Evolutionary conservation across 2,113 vertebrate genomes (phyloP).

Genomic region (Cavia aperea): DNA sequence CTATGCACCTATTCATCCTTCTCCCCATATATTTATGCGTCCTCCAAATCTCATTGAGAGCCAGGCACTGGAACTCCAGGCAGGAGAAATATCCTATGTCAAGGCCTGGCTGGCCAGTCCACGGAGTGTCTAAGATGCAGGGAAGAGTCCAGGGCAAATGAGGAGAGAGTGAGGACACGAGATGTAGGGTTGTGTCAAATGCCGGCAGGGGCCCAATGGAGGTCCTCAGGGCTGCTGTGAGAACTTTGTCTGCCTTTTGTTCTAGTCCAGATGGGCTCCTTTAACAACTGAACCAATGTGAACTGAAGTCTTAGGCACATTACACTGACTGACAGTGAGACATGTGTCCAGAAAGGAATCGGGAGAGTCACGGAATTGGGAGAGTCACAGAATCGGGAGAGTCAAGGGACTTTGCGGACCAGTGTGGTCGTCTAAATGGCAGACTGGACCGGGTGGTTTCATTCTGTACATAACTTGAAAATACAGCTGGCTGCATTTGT

Average conservation of each 20-base stretch:
- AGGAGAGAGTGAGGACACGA: neutral
- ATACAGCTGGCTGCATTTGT: neutral
- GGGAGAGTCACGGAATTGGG: too few relatives aligned
- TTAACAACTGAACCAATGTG: neutral
- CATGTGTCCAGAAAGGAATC: neutral
- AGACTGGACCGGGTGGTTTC: neutral
- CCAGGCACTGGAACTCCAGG: neutral
- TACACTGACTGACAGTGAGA: neutral
- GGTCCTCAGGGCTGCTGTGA: neutral
- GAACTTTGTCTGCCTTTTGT: neutral
- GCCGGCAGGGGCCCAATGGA: accelerated
- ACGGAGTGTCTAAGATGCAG: neutral
- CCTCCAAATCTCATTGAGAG: neutral
- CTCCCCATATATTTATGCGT: neutral
- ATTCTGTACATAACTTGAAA: neutral
- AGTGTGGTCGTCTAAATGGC: neutral
- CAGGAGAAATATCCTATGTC: neutral
- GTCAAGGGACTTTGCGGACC: neutral
- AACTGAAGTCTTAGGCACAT: neutral
- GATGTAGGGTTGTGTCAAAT: neutral
- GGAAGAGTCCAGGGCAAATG: neutral
- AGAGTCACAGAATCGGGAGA: too few relatives aligned
- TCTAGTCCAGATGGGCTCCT: neutral
- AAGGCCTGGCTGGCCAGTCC: neutral
- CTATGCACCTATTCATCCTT: neutral